Evolutionary conservation across 2,113 vertebrate genomes (phyloP), one percentile per base, ranked within the genome.

Genomic region (Anhinga anhinga): DNA sequence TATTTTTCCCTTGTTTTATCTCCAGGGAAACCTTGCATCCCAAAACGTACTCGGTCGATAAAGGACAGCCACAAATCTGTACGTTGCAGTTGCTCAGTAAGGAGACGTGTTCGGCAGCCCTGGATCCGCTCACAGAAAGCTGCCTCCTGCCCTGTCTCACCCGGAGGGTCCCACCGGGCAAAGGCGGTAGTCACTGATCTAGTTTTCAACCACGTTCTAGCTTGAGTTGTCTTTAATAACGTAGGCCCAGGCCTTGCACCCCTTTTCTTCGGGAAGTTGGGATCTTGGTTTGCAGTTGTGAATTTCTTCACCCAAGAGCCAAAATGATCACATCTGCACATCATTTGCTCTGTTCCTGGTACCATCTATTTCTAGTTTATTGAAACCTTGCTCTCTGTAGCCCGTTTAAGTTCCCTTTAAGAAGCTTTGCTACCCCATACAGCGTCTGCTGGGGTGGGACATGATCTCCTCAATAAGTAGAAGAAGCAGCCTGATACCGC

Each of bases 41-140:
- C 32, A 0, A 0, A 4, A 5, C 34, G 14, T 30, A 0, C 7
- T 5, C 45, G 29, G 15, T 12, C 80, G 70, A 5, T 38, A 21
- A 8, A 59, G 55, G 40, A 30, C 17, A 79, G 30, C 11, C 55
- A 13, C 38, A 34, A 11, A 23, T 1, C 0, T 0, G 4, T 8
- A 2, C 13, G 40, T 18, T 62, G 63, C 44, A 34, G 38, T 13
- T 30, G 69, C 29, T 52, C 70, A 59, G 44, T 25, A 52, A 56
- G 58, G 62, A 38, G 26, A 4, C 62, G 69, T 40, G 32, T 47
- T 25, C 5, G 7, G 45, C 72, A 89, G 73, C 55, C 47, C 21
- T 55, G 42, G 36, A 8, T 50, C n/a, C 38, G 27, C 40, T 80
- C 12, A 0, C 40, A 80, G 27, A 34, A 5, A 34, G 12, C 62